Evolutionary conservation across 2,113 vertebrate species (phyloP), one percentile per base, ranked within the genome.

Genomic region (Tragelaphus strepsiceros): DNA sequence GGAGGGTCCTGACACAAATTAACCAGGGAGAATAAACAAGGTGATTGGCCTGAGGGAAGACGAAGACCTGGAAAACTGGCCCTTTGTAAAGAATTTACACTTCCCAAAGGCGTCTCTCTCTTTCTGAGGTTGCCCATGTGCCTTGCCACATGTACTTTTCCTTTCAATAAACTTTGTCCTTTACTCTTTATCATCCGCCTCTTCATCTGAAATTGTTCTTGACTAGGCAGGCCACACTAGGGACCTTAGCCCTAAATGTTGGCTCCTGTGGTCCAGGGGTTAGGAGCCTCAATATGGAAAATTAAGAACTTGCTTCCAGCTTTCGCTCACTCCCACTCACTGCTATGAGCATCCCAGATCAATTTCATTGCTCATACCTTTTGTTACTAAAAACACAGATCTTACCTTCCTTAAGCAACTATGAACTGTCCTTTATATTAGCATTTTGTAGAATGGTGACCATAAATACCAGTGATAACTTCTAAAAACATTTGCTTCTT

Each of bases 291-390:
- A 0, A 39, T 39, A n/a, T 71, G 19, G 9, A n/a, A 39, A 71
- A 71, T 39, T 71, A 39, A 22, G 67, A 39, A 35, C n/a, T 35
- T 71, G 67, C 67, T 71, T 71, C 67, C n/a, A 39, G 67, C n/a
- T 39, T 35, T 10, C 1, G 0, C 9, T 39, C 5, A 0, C n/a
- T 71, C 9, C 67, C 9, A 71, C 5, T 71, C 67, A 71, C 67
- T 22, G 19, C 19, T 71, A 11, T 71, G n/a, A 12, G 19, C 10
- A 22, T 71, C 19, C 19, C 17, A 71, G 39, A 71, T 71, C 67
- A 71, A 39, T 39, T 0, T 71, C 67, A 22, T 39, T 39, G 10
- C 10, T 74, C 35, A 39, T 74, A 74, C 0, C 21, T 74, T 39
- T 39, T 74, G 19, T 74, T 24, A 74, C 19, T 74, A 39, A 74